Evolutionary conservation across 92 coral and sea anemone species (phyloP), one percentile per base, ranked within the genome.

Genomic region (Bergia sp.): DNA sequence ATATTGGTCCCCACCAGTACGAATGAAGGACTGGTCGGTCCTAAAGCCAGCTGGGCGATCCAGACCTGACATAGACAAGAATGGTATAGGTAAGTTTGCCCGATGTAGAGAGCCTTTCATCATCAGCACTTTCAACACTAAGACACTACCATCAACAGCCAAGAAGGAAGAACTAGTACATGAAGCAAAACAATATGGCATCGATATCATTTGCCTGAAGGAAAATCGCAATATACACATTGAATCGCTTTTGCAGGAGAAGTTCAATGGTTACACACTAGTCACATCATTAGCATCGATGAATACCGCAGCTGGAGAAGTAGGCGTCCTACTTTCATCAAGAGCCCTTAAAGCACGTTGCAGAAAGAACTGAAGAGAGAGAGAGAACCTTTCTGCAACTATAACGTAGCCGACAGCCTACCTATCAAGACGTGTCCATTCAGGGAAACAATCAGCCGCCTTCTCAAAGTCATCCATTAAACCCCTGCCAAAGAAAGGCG

Each of bases 61-160:
- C 29, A 29, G 29, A 29, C 29, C 29, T 0, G 29, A 29, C 29
- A 29, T 29, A 29, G 29, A 29, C 29, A 29, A 29, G 29, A 29
- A 29, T 29, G 29, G 29, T 29, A 29, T 29, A 29, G 29, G 29
- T 29, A 29, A 29, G 29, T 29, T 29, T 29, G 29, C 29, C 29
- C 29, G 29, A 29, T 29, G 29, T 29, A 29, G 29, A 29, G 29
- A 29, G 13, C 77, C 86, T 78, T 38, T 82, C n/a, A 47, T 80
- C 67, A 77, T 38, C 67, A 88, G 90, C 86, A 88, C 90, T 10
- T 57, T 88, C 65, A 88, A 88, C 61, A 86, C 65, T 69, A 82
- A 82, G 47, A 79, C 90, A 1, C 83, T 88, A 36, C 73, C 61
- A 39, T 53, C 44, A 79, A 79, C 37, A 67, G 74, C 74, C 74